phyloP scores from a whole-genome alignment of 2,113 vertebrate species.

The Dipodomys stephensi region DNA sequence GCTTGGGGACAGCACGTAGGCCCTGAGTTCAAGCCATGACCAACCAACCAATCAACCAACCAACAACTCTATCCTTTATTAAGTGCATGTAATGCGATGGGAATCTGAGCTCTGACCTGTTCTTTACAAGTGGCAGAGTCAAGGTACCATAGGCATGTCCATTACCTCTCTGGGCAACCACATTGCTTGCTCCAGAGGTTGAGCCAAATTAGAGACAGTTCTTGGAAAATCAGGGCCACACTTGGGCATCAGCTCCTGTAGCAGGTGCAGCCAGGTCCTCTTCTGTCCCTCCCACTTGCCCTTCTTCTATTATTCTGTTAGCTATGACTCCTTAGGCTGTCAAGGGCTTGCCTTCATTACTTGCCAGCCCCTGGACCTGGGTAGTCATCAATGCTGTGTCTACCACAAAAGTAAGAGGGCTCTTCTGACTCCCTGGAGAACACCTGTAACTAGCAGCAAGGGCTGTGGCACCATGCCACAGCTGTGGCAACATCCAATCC shows the following conservation, averaged over 20 bases:
- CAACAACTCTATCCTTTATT: background rate
- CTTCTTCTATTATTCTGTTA: background rate
- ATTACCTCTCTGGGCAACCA: background rate
- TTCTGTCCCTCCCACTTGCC: background rate
- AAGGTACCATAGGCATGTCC: background rate
- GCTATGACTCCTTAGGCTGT: background rate
- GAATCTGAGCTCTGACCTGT: background rate
- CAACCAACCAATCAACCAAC: no score
- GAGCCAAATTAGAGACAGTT: background rate
- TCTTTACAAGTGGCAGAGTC: background rate
- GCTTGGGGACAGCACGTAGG: no score
- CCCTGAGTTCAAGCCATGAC: no score
- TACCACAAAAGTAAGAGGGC: constrained; percentile 3
- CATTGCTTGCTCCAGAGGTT: background rate
- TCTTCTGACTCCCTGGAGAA: constrained; percentile 11
- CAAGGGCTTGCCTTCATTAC: background rate
- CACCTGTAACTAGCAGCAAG: background rate
- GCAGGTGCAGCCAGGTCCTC: background rate
- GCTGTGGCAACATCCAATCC: background rate
- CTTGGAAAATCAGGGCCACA: background rate
- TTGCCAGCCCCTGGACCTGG: background rate
- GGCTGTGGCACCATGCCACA: background rate
- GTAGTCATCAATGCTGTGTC: constrained; percentile 39
- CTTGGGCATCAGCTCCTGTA: background rate
- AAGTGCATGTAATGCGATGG: background rate